A percentile compares a stretch with the other conserved stretches of the same genome.
phyloP scores from a whole-genome alignment of 2,113 vertebrate genomes.

The Cololabis saira region DNA sequence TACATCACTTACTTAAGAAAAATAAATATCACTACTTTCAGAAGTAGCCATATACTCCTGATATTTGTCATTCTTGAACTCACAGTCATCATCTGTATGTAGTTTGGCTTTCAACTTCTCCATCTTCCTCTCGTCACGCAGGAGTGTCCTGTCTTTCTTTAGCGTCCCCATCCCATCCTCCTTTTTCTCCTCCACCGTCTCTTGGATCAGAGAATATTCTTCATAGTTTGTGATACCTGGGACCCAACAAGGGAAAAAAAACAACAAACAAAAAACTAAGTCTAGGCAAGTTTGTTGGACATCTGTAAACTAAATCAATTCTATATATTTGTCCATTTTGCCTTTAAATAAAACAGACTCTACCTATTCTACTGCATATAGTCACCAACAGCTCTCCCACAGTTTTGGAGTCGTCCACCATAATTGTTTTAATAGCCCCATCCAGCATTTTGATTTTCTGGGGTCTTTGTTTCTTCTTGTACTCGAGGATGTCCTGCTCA shows the following conservation, averaged over 20 bases:
- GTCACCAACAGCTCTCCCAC: slow-evolving; percentile 97
- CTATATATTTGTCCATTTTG: not conserved
- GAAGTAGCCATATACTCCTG: too few relatives aligned
- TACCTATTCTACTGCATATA: slow-evolving; percentile 98
- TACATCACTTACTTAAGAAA: not conserved
- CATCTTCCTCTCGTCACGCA: slow-evolving; percentile 97
- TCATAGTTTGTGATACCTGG: slow-evolving; percentile 99
- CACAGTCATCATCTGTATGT: slow-evolving; percentile 96
- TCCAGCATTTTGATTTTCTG: slow-evolving; percentile 99
- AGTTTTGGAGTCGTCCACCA: slow-evolving; percentile 99
- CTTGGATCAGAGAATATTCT: slow-evolving; percentile 98
- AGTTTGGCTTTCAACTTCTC: slow-evolving; percentile 99
- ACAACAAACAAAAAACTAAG: too few relatives aligned
- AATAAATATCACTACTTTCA: too few relatives aligned
- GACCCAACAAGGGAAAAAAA: slow-evolving; percentile 3
- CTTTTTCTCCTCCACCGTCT: slow-evolving; percentile 92
- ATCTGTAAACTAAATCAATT: too few relatives aligned
- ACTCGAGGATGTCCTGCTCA: slow-evolving; percentile 93
- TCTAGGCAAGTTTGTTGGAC: too few relatives aligned
- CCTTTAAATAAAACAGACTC: not conserved
- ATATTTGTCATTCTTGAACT: slow-evolving; percentile 75
- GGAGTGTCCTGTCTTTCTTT: slow-evolving; percentile 93
- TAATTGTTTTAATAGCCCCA: slow-evolving; percentile 95
- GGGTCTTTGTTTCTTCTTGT: slow-evolving; percentile 98
- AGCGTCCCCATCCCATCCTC: slow-evolving; percentile 94